Percentiles rank a stretch among this genome's conserved stretches.
phyloP scores from a whole-genome alignment of 2,888 invertebrate genomes.

The Yponomeuta evonymella region DNA sequence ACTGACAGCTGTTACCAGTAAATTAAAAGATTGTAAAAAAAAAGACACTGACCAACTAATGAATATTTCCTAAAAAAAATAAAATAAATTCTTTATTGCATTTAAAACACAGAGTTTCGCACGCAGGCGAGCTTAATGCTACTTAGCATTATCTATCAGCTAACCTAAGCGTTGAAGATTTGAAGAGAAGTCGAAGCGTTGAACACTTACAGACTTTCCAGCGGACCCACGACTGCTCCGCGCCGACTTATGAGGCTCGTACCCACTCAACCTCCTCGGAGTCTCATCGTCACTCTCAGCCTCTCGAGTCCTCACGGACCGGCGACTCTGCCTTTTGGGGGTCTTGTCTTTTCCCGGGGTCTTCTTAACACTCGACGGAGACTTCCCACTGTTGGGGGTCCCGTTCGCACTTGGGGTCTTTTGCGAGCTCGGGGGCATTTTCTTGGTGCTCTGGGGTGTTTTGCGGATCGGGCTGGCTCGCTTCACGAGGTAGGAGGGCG shows the following conservation, averaged over 20 bases:
- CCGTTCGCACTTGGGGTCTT: neutral
- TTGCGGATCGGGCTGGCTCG: constrained; percentile 28
- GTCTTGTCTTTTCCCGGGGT: neutral
- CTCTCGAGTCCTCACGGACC: neutral
- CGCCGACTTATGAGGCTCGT: neutral
- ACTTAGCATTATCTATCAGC: too few relatives aligned
- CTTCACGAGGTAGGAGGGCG: constrained; percentile 32
- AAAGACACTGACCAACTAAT: too few relatives aligned
- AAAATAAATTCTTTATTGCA: too few relatives aligned
- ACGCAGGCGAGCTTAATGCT: too few relatives aligned
- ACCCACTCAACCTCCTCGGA: neutral
- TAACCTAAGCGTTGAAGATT: too few relatives aligned
- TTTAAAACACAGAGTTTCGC: too few relatives aligned
- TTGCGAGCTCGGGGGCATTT: neutral
- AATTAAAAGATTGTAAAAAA: too few relatives aligned
- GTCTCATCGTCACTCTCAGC: neutral
- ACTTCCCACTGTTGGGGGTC: neutral
- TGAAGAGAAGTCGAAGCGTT: too few relatives aligned
- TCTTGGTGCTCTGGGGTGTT: neutral
- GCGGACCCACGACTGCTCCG: neutral
- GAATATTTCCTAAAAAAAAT: neutral
- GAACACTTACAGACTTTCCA: neutral
- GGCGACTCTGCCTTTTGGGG: neutral
- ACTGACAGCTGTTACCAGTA: too few relatives aligned
- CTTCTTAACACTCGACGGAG: neutral